Evolutionary conservation across 2,888 invertebrate species (phyloP).

Genomic region (Parnassius orleans): DNA sequence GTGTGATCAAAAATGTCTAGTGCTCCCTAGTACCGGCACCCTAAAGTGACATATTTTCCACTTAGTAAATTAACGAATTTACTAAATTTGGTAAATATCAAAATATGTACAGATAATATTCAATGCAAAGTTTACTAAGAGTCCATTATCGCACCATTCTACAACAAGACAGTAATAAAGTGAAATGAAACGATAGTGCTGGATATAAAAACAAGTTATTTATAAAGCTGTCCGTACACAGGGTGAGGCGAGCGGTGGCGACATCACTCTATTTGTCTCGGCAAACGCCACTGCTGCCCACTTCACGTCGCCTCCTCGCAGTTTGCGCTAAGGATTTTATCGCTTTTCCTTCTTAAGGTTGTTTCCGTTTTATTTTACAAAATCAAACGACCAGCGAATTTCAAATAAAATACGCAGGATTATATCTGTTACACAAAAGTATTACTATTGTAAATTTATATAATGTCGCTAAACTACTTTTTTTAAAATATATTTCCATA

Average conservation of each 20-base stretch:
- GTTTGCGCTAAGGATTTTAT: constrained; percentile 69
- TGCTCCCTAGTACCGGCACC: too few relatives aligned
- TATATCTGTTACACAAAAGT: neutral
- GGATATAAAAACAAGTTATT: constrained; percentile 57
- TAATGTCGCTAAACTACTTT: too few relatives aligned
- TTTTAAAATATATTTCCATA: too few relatives aligned
- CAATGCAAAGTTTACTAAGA: neutral
- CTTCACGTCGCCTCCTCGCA: constrained; percentile 61
- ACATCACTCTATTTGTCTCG: constrained; percentile 70
- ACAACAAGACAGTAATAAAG: constrained; percentile 40
- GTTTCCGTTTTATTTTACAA: constrained; percentile 40
- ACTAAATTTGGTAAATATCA: neutral
- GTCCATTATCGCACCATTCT: constrained; percentile 10
- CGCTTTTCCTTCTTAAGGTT: constrained; percentile 55
- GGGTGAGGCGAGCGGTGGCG: constrained; percentile 50
- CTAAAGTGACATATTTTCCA: too few relatives aligned
- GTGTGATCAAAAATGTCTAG: too few relatives aligned
- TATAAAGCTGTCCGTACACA: constrained; percentile 56
- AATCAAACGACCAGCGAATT: constrained; percentile 1
- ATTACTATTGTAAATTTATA: too few relatives aligned
- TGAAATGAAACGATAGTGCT: constrained; percentile 25
- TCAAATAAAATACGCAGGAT: neutral
- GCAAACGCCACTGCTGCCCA: constrained; percentile 66
- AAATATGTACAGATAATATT: neutral
- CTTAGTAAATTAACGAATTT: too few relatives aligned